These are phyloP conservation scores for Platycnemis pennipes DNA, from an alignment of 2,888 invertebrate genomes.

Conservation along the genomic window DNA sequence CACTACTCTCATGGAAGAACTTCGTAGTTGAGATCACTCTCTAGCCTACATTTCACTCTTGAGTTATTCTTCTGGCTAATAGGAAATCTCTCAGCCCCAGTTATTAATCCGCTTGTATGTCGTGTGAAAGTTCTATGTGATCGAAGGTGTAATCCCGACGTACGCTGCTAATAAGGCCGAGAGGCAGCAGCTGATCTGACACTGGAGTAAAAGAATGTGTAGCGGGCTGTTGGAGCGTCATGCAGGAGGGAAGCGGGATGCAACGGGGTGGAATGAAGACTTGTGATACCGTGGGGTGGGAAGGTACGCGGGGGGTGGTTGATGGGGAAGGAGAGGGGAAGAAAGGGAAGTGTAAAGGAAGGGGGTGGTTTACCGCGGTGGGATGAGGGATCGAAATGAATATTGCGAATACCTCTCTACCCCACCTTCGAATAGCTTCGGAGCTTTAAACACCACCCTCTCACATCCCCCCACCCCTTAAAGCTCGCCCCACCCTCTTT, in stretches of 20 bases:
- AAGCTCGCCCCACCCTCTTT: neutral
- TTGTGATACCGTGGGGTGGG: neutral
- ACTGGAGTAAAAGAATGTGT: neutral
- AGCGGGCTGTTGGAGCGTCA: neutral
- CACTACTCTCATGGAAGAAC: too few relatives aligned
- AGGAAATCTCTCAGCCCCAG: neutral
- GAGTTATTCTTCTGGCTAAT: too few relatives aligned
- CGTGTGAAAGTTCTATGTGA: too few relatives aligned
- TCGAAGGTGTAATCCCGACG: neutral
- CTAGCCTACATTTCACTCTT: too few relatives aligned
- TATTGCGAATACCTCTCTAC: slow-evolving; percentile 57
- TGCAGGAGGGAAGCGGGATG: neutral
- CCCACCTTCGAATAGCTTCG: slow-evolving; percentile 45
- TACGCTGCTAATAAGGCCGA: neutral
- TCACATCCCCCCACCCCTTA: neutral
- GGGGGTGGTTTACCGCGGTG: neutral
- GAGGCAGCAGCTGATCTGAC: neutral
- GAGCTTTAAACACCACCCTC: slow-evolving; percentile 51
- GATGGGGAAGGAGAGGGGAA: neutral
- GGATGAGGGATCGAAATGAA: slow-evolving; percentile 43
- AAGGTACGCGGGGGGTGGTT: neutral
- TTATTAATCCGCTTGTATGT: neutral
- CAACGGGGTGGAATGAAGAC: neutral
- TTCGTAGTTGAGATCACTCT: too few relatives aligned
- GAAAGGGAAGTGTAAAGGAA: neutral